Percentiles rank a stretch among this genome's conserved stretches.
phyloP scores from a whole-genome alignment of 1,140 invertebrate species.

The Arion vulgaris region DNA sequence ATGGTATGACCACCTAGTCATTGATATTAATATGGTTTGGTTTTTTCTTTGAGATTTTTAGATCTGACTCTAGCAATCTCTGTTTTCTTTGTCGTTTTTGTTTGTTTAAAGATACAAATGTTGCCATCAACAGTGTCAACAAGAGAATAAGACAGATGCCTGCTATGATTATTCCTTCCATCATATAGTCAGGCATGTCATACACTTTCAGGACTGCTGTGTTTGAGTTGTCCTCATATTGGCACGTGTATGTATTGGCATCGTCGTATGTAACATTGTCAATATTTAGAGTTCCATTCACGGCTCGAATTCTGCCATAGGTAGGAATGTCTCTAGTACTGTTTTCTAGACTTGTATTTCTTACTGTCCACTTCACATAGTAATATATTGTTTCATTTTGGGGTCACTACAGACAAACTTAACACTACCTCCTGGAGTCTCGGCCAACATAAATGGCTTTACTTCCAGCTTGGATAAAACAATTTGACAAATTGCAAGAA shows the following conservation, averaged over 20 bases:
- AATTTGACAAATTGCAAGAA: background rate
- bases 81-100: background rate
- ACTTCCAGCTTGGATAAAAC: background rate
- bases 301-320: background rate
- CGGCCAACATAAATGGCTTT: background rate
- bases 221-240: background rate
- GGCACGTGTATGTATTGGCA: background rate
- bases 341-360: background rate
- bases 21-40: background rate
- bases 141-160: background rate
- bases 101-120: background rate
- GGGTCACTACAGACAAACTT: slow-evolving; percentile 9
- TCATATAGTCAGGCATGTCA: slow-evolving; percentile 7
- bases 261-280: background rate
- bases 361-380: background rate
- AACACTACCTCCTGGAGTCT: background rate
- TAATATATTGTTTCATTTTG: background rate
- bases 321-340: background rate
- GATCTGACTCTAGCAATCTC: background rate
- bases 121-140: background rate
- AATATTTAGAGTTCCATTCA: slow-evolving; percentile 13
- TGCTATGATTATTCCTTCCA: background rate
- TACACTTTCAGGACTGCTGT: slow-evolving; percentile 11
- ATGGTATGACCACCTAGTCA: too few relatives aligned
- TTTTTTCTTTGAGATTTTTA: background rate